Evolutionary conservation across 2,888 invertebrate species (phyloP), one percentile per base, ranked within the genome.

Genomic region (Notodonta dromedarius): DNA sequence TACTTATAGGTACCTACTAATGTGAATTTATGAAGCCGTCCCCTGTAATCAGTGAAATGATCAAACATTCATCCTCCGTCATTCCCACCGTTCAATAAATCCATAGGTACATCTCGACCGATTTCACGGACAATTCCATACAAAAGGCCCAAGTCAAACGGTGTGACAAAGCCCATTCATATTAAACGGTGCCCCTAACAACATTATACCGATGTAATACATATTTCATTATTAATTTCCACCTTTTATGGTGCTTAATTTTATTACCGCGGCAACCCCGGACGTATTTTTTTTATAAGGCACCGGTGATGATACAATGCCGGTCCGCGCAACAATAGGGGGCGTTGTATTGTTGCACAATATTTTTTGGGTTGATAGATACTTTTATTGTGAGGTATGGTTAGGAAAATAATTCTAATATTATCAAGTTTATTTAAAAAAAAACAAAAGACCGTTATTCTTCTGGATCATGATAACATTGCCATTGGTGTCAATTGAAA

Each of bases 171-270:
- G 77, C 73, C 84, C 80, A 88, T 91, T 90, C 89, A 87, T 81
- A 71, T 69, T 74, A 84, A 87, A 90, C 89, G 85, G 86, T 84
- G 60, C 70, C 79, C 77, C 90, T 91, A 91, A 93, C 93, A 93
- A 92, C 92, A 91, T 93, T 91, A 93, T 93, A 90, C 89, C 85
- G 90, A 84, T 93, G 93, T 93, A 89, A 93, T 93, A 93, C 92
- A 93, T 93, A 92, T 93, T 93, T 92, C 91, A 93, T 92, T 91
- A 92, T 92, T 91, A 90, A 89, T 87, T 85, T 85, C 84, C 82
- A 89, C 90, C 91, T 89, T 80, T 90, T 90, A 91, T 91, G 83
- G 85, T 87, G 84, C 91, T 91, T 91, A 87, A 90, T 92, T 93
- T 93, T 92, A 91, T 91, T 75, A 81, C 84, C 84, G 64, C 82